A percentile compares a stretch with the other conserved stretches of the same genome.
Evolutionary conservation across 2,797 vertebrate species (phyloP).

Genomic region (Enteromius argenteus): DNA sequence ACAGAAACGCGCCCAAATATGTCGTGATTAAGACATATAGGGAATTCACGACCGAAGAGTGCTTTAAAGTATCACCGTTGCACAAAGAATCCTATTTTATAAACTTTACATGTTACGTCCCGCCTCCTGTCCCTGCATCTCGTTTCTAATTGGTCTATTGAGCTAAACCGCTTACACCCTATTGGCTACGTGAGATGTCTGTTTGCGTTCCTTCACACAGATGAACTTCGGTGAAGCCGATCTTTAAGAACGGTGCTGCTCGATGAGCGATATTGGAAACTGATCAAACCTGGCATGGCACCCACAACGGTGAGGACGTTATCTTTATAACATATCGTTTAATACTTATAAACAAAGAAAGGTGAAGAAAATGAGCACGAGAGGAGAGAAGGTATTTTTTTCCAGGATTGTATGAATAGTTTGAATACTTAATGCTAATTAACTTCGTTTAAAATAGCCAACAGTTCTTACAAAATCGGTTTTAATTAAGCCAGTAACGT

Average conservation of each 20-base stretch:
- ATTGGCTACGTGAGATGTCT: slow-evolving; percentile 50
- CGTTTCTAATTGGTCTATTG: slow-evolving; percentile 43
- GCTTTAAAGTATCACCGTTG: background rate
- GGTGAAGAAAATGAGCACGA: background rate
- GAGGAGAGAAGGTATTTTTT: background rate
- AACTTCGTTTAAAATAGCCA: slow-evolving; percentile 8
- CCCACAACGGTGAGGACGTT: slow-evolving; percentile 60
- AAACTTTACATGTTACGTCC: slow-evolving; percentile 18
- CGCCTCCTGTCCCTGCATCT: background rate
- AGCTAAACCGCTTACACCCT: background rate
- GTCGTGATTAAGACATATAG: background rate
- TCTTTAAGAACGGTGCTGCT: slow-evolving; percentile 34
- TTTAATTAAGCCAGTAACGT: background rate
- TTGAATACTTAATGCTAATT: slow-evolving; percentile 9
- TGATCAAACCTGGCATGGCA: slow-evolving; percentile 62
- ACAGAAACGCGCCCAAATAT: background rate
- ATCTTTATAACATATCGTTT: slow-evolving; percentile 4
- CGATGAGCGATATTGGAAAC: slow-evolving; percentile 49
- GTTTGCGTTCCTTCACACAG: slow-evolving; percentile 39
- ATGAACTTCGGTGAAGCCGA: slow-evolving; percentile 41
- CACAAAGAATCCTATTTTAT: slow-evolving; percentile 59
- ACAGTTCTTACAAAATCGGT: slow-evolving; percentile 4
- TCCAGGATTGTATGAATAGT: slow-evolving; percentile 9
- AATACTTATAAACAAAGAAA: background rate
- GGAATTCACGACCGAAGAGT: background rate